Evolutionary conservation across 2,113 vertebrate genomes (phyloP), one percentile per base, ranked within the genome.

Genomic region (Ailurus styani): DNA sequence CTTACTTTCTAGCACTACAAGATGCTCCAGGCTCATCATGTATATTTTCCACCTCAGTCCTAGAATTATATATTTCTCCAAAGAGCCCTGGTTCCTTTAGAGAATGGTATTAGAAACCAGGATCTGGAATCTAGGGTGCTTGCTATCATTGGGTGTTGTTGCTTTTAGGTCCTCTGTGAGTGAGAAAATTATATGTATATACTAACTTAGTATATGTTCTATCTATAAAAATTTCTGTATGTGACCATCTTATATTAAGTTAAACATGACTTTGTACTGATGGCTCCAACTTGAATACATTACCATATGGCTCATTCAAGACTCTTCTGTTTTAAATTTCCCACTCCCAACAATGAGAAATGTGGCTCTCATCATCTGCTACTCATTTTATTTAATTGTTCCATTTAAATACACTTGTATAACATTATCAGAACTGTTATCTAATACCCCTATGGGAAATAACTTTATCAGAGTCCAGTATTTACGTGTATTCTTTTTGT

Each of bases 101-200:
- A 93, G 31, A 92, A 90, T 87, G 47, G 15, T 73, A 82, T 96
- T 90, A 83, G 81, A 57, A 94, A 86, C 66, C 57, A 64, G 70
- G 60, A 88, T 73, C 25, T 37, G 11, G 55, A 31, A 40, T 34
- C 45, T 64, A 55, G 23, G 3, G 1, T 93, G 10, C 42, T 91
- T 91, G 31, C 52, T 95, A 21, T 50, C 91, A 88, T 17, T 87
- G 21, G 21, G 8, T 90, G 8, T 9, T 27, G 12, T 70, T 90
- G 10, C 47, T 90, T 96, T 9, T 68, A 87, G 90, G 45, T 29
- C 10, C 4, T 75, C 42, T 90, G 37, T 62, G 50, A 90, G 66
- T 7, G 87, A 95, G n/a, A 95, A 95, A 78, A 87, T 84, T 34
- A 7, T 93, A n/a, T 78, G 2, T 89, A 12, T 52, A 14, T 60